Evolutionary conservation across 2,888 invertebrate species (phyloP), one percentile per base, ranked within the genome.

Genomic region (Leptarthrus brevirostris): DNA sequence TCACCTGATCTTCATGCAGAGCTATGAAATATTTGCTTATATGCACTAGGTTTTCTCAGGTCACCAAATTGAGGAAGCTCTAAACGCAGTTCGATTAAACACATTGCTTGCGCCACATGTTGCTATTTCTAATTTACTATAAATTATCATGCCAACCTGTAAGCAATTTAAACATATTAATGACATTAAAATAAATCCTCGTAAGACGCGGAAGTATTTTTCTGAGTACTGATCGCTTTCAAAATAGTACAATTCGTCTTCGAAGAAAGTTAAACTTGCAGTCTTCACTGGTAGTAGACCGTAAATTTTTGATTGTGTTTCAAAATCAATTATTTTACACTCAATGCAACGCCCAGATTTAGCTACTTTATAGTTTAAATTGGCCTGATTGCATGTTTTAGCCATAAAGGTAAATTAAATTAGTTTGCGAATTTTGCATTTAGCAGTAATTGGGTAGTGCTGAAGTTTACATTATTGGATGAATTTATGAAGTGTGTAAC

Each of bases 311-410:
- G 22, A 58, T 36, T 58, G 22, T 36, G 20, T 58, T 58, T 34
- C 58, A 6, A 58, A 58, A 58, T 58, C 56, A 58, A 58, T 58
- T 58, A 40, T 40, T 40, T 8, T 40, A 40, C n/a, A 30, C 40
- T 40, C n/a, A 40, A 12, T n/a, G n/a, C n/a, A n/a, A 40, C n/a
- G n/a, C 40, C n/a, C 12, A 40, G n/a, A 12, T 40, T 40, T 40
- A 40, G 12, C 8, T 12, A 12, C 12, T 40, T 40, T 40, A 12
- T 3, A 40, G n/a, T 40, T 40, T 40, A 40, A 40, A n/a, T 12
- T 30, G 40, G 40, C 40, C n/a, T 40, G 12, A 40, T 40, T 40
- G n/a, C 12, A 12, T n/a, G n/a, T 8, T 40, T 12, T 12, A 12
- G 40, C 40, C 40, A 40, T 40, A 40, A 40, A 40, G 6, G 2